Percentiles rank a stretch among this genome's conserved stretches.
Conservation (phyloP, 2,888 invertebrate genomes). For the Tachina grossa region DNA sequence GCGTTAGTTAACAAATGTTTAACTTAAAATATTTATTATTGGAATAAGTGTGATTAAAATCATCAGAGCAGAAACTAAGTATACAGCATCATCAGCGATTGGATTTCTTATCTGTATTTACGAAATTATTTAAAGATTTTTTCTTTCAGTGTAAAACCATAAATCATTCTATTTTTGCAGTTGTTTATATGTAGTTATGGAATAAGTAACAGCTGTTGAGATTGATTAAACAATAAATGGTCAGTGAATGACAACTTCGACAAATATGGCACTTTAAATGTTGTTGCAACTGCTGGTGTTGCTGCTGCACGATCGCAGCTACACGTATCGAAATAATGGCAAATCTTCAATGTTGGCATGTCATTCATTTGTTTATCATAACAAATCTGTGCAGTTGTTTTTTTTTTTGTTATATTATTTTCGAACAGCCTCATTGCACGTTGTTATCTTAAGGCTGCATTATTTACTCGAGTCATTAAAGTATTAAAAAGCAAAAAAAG, state of each 20-base stretch:
- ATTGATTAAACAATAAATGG: conserved; percentile 68
- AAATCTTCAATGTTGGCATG: conserved; percentile 53
- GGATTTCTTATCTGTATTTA: too few species aligned
- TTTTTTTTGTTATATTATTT: conserved; percentile 10
- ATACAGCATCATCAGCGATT: too few species aligned
- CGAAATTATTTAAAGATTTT: neutral
- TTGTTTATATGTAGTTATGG: conserved; percentile 1
- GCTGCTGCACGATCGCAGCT: conserved; percentile 16
- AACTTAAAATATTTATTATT: too few species aligned
- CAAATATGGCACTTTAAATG: conserved; percentile 61
- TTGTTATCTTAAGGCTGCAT: conserved; percentile 34
- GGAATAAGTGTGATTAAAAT: too few species aligned
- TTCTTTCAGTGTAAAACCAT: conserved; percentile 27
- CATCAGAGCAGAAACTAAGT: too few species aligned
- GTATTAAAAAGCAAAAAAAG: conserved; percentile 16
- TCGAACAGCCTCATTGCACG: conserved; percentile 6
- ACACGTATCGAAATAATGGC: conserved; percentile 20
- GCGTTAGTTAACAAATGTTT: too few species aligned
- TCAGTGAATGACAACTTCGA: conserved; percentile 65
- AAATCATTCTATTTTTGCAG: conserved; percentile 32
- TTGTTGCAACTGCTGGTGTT: conserved; percentile 22
- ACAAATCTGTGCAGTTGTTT: conserved; percentile 29
- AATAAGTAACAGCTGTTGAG: conserved; percentile 50
- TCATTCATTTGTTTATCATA: conserved; percentile 60
- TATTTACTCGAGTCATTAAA: conserved; percentile 27